Evolutionary conservation across 2,797 vertebrate genomes (phyloP).

Genomic region (Scleropages formosus): DNA sequence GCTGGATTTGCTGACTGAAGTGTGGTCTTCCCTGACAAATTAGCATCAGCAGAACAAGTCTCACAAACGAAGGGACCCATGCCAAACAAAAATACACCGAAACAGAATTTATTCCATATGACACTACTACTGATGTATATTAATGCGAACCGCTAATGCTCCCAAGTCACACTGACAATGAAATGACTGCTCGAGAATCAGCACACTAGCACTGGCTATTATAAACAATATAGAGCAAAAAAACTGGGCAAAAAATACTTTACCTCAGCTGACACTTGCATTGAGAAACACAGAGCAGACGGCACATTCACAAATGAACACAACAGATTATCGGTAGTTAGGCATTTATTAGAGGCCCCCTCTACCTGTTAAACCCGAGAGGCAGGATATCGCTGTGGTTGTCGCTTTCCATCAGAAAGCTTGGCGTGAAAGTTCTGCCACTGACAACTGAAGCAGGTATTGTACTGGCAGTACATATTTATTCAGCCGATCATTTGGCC

Average conservation of each 20-base stretch:
- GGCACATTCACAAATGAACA: not conserved
- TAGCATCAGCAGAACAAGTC: slow-evolving; percentile 18
- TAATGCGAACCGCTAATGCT: not conserved
- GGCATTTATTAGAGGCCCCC: not conserved
- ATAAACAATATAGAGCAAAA: not conserved
- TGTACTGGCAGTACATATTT: slow-evolving; percentile 35
- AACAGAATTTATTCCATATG: not conserved
- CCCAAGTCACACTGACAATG: not conserved
- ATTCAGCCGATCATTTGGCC: slow-evolving; percentile 47
- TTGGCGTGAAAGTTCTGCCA: slow-evolving; percentile 17
- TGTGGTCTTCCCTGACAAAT: slow-evolving; percentile 25
- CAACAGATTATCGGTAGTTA: not conserved
- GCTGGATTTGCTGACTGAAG: slow-evolving; percentile 21
- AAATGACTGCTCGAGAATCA: not conserved
- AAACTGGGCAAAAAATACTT: too few relatives aligned
- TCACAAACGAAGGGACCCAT: not conserved
- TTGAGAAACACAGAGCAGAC: too few relatives aligned
- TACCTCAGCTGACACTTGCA: too few relatives aligned
- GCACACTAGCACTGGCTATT: not conserved
- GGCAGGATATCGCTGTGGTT: not conserved
- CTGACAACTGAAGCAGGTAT: slow-evolving; percentile 32
- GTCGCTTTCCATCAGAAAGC: not conserved
- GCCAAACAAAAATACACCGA: not conserved
- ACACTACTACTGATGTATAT: not conserved
- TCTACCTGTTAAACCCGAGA: not conserved